Percentiles rank a stretch among this genome's conserved stretches.
Evolutionary conservation across 2,113 vertebrate species (phyloP).

Genomic region (Proterorhinus semilunaris): DNA sequence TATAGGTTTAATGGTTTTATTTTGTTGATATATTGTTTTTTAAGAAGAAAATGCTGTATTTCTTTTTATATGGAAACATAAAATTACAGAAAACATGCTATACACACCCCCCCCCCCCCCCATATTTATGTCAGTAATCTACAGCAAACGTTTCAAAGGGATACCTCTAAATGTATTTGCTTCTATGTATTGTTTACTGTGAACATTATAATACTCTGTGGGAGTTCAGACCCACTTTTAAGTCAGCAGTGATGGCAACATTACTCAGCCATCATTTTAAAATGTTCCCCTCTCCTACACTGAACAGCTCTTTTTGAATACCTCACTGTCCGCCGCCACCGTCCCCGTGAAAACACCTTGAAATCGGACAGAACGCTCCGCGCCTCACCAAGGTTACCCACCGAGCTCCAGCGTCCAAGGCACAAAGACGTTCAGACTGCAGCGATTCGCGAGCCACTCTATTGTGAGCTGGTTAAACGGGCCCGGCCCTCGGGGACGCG

Average conservation of each 20-base stretch:
- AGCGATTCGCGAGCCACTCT: conserved; percentile 53
- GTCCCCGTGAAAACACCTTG: conserved; percentile 65
- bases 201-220: too few species aligned
- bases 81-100: too few species aligned
- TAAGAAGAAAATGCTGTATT: too few species aligned
- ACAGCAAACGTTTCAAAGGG: too few species aligned
- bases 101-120: too few species aligned
- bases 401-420: conserved; percentile 71
- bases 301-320: conserved; percentile 59
- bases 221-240: too few species aligned
- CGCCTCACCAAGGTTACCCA: conserved; percentile 75
- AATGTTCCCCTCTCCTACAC: conserved; percentile 53
- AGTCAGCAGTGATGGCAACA: conserved; percentile 33
- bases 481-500: conserved; percentile 41
- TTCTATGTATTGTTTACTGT: too few species aligned
- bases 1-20: too few species aligned
- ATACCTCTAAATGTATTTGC: too few species aligned
- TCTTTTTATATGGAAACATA: too few species aligned
- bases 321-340: conserved; percentile 56
- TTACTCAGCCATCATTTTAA: conserved; percentile 48
- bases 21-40: too few species aligned
- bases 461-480: conserved; percentile 57
- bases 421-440: conserved; percentile 61
- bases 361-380: conserved; percentile 67
- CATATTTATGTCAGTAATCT: too few species aligned